Conservation (phyloP, 2,113 vertebrate genomes). For the Monopterus albus region DNA sequence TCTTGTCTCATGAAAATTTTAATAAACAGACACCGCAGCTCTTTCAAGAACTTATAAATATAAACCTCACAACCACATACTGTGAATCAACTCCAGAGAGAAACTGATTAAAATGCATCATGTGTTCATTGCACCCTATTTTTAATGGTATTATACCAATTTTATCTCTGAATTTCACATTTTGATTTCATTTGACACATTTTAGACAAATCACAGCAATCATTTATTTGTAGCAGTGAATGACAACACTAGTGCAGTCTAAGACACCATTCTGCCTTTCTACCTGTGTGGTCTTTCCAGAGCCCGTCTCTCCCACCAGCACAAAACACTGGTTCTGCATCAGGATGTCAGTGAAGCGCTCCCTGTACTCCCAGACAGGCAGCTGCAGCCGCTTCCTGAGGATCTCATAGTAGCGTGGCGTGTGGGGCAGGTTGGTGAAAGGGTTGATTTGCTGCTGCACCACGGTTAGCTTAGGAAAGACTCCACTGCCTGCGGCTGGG, state of each 20-base stretch:
- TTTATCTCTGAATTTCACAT: constrained; percentile 2
- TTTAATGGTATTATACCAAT: constrained; percentile 24
- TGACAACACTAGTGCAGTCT: background rate
- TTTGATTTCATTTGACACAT: constrained; percentile 4
- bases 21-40: constrained; percentile 23
- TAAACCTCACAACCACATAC: constrained; percentile 15
- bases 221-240: background rate
- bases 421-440: constrained; percentile 95
- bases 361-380: constrained; percentile 97
- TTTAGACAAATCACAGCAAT: background rate
- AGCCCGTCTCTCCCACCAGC: constrained; percentile 95
- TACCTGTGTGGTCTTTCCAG: constrained; percentile 98
- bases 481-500: constrained; percentile 70
- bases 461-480: constrained; percentile 84
- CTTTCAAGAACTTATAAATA: constrained; percentile 30
- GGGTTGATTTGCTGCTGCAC: constrained; percentile 93
- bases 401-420: constrained; percentile 94
- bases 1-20: constrained; percentile 35
- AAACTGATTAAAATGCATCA: constrained; percentile 22
- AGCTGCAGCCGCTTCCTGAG: constrained; percentile 93
- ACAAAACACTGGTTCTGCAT: constrained; percentile 93
- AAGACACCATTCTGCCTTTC: background rate
- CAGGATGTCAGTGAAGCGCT: constrained; percentile 92
- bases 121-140: constrained; percentile 4
- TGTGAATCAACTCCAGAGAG: constrained; percentile 17